phyloP scores from a whole-genome alignment of 2,888 invertebrate species.

The Iselma pallidipennis region DNA sequence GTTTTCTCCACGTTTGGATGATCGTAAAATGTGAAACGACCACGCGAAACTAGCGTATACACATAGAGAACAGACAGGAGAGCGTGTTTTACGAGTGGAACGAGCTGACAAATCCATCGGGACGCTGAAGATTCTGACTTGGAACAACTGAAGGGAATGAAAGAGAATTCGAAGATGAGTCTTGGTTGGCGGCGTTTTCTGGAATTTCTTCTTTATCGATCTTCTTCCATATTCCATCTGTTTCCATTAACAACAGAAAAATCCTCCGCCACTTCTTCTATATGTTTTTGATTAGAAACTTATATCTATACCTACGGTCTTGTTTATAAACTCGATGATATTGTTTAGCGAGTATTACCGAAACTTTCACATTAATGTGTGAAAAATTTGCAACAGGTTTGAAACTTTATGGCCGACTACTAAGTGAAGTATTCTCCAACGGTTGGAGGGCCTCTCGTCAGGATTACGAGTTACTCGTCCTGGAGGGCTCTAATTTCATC shows the following conservation, averaged over 20 bases:
- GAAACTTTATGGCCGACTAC: conserved; percentile 1
- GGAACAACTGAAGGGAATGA: not conserved
- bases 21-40: conserved; percentile 12
- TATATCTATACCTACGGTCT: too few species aligned
- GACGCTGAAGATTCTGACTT: conserved; percentile 12
- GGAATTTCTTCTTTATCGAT: too few species aligned
- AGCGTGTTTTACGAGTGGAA: conserved; percentile 17
- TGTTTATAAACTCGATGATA: too few species aligned
- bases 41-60: conserved; percentile 9
- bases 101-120: conserved; percentile 19
- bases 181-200: too few species aligned
- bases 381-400: conserved; percentile 11
- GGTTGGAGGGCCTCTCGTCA: conserved; percentile 1
- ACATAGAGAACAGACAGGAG: too few species aligned
- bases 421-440: conserved; percentile 7
- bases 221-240: too few species aligned
- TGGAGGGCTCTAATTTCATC: conserved; percentile 6
- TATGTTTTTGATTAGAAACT: too few species aligned
- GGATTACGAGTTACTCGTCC: conserved; percentile 7
- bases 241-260: too few species aligned
- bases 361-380: conserved; percentile 3
- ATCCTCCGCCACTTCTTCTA: too few species aligned
- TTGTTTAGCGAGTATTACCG: too few species aligned
- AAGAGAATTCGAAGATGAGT: too few species aligned
- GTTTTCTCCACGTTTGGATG: conserved; percentile 8